Conservation (phyloP, 2,888 invertebrate genomes). For the Diaphora mendica region DNA sequence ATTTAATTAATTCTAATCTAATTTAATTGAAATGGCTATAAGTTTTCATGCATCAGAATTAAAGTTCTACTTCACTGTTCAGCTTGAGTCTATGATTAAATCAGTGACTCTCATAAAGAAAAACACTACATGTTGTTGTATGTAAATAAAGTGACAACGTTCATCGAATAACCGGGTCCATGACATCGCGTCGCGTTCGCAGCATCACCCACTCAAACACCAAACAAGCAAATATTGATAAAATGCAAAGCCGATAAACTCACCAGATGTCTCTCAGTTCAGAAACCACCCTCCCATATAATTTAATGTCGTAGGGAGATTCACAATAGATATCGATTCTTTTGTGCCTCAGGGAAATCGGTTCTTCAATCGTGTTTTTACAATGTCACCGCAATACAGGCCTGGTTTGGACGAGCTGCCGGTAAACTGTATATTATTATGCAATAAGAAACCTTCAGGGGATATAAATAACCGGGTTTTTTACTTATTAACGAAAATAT, state of each 20-base stretch:
- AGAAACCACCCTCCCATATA: conserved; percentile 72
- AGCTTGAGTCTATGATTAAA: background rate
- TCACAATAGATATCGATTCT: conserved; percentile 80
- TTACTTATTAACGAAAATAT: conserved; percentile 43
- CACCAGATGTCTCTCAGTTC: conserved; percentile 74
- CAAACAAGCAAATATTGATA: conserved; percentile 80
- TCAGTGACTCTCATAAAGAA: background rate
- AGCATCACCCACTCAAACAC: conserved; percentile 63
- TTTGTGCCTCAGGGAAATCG: conserved; percentile 72
- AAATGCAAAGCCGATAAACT: conserved; percentile 74
- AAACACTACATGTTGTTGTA: conserved; percentile 13
- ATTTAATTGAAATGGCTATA: background rate
- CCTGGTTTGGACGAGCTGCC: conserved; percentile 26
- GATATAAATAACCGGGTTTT: conserved; percentile 44
- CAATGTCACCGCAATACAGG: conserved; percentile 67
- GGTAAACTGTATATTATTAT: conserved; percentile 49
- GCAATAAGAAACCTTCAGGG: conserved; percentile 35
- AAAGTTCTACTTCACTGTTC: background rate
- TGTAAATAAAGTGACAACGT: conserved; percentile 27
- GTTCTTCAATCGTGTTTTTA: conserved; percentile 64
- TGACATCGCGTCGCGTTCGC: conserved; percentile 39
- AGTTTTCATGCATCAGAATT: background rate
- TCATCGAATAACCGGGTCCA: conserved; percentile 30
- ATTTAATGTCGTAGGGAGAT: conserved; percentile 78
- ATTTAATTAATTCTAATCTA: too few species aligned